Percentiles rank a stretch among this genome's conserved stretches.
phyloP scores from a whole-genome alignment of 2,797 vertebrate genomes.

The Tarsius wallacei region DNA sequence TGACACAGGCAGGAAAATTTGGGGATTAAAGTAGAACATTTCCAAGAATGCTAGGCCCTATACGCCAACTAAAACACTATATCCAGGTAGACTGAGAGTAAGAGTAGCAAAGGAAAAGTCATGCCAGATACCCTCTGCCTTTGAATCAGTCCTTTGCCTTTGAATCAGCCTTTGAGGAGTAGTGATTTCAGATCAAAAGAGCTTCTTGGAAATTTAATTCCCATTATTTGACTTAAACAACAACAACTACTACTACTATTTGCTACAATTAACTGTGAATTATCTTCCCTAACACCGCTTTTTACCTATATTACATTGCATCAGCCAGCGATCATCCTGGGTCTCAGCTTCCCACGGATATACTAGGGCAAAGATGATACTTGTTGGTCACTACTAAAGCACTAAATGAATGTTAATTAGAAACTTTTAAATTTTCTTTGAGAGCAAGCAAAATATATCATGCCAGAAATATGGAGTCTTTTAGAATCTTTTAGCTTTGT shows the following conservation, averaged over 20 bases:
- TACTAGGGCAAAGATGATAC: background rate
- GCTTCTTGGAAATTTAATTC: conserved; percentile 36
- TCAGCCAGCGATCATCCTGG: background rate
- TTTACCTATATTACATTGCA: background rate
- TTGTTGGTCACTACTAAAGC: background rate
- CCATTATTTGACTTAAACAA: background rate
- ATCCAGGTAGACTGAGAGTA: background rate
- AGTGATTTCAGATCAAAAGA: conserved; percentile 36
- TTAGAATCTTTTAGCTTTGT: background rate
- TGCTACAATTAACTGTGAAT: background rate
- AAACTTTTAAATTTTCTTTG: background rate
- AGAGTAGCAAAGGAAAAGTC: background rate
- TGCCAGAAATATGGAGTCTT: background rate
- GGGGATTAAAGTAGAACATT: conserved; percentile 6
- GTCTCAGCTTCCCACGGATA: background rate
- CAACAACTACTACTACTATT: background rate
- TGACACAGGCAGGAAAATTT: conserved; percentile 50
- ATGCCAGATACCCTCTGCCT: background rate
- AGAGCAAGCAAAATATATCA: conserved; percentile 17
- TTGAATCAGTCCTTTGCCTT: background rate
- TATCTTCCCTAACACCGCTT: background rate
- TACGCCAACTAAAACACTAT: conserved; percentile 26
- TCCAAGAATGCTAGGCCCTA: background rate
- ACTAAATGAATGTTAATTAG: background rate
- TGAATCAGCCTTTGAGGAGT: background rate